phyloP scores from a whole-genome alignment of 2,797 vertebrate genomes.

The Dryobates pubescens region DNA sequence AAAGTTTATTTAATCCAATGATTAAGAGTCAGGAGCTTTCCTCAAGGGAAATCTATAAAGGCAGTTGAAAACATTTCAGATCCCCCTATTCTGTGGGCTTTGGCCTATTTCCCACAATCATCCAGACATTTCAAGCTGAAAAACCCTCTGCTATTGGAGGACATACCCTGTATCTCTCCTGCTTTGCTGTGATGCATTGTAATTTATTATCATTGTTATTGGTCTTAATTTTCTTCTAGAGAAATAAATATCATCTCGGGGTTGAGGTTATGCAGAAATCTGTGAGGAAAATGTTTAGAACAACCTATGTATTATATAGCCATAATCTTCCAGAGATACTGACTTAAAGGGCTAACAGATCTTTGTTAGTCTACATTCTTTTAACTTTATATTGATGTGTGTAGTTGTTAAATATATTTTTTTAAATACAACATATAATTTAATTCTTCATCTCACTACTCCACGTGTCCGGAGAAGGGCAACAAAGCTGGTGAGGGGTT shows the following conservation, averaged over 20 bases:
- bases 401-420: background rate
- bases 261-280: background rate
- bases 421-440: background rate
- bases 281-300: background rate
- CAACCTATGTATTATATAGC: background rate
- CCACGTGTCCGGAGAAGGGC: background rate
- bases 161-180: background rate
- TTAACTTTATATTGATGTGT: background rate
- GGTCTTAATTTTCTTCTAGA: background rate
- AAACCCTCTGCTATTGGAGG: background rate
- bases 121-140: background rate
- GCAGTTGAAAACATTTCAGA: background rate
- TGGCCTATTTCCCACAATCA: conserved; percentile 10
- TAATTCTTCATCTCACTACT: background rate
- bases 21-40: background rate
- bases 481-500: too few relatives aligned
- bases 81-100: background rate
- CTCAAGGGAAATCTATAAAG: background rate
- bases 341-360: background rate
- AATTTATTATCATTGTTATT: background rate
- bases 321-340: background rate
- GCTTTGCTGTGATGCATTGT: background rate
- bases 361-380: background rate
- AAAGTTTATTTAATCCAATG: background rate
- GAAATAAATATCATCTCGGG: background rate